These are phyloP conservation scores for Penaeus monodon DNA, from an alignment of 2,888 invertebrate species.

Conservation along the genomic window DNA sequence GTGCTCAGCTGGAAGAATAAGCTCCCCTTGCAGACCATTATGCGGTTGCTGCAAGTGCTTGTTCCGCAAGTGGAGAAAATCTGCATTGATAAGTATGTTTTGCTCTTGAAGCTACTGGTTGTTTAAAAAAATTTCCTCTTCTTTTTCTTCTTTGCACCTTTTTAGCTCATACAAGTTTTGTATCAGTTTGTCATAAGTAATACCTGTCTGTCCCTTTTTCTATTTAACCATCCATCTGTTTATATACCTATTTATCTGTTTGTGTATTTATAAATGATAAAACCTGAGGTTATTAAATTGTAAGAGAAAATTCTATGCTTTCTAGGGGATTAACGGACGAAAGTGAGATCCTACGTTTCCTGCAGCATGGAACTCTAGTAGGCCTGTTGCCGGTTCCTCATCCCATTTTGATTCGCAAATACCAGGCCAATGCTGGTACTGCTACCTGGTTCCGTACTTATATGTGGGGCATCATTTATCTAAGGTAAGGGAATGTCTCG, in stretches of 20 bases:
- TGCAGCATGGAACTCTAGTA: constrained; percentile 66
- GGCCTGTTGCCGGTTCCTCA: constrained; percentile 98
- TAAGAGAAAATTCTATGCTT: constrained; percentile 64
- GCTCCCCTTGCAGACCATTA: constrained; percentile 97
- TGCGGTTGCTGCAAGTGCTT: constrained; percentile 96
- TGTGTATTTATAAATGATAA: neutral
- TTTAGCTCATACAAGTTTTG: neutral
- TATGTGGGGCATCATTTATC: constrained; percentile 99
- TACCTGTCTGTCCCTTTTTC: no score
- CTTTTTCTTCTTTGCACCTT: neutral
- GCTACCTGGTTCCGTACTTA: constrained; percentile 99
- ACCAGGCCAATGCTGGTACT: constrained; percentile 98
- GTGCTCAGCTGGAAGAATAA: constrained; percentile 96
- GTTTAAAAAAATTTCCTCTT: neutral
- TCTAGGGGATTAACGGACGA: constrained; percentile 96
- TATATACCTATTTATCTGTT: neutral
- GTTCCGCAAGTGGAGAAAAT: constrained; percentile 99
- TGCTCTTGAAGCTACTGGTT: constrained; percentile 18
- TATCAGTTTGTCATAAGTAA: neutral
- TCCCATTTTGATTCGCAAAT: constrained; percentile 97
- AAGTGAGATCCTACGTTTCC: constrained; percentile 97
- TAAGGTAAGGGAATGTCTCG: constrained; percentile 76
- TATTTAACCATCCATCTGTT: neutral
- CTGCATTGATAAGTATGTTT: constrained; percentile 94
- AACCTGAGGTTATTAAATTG: neutral